phyloP scores from a whole-genome alignment of 2,797 vertebrate genomes.

The Brotogeris chrysoptera region DNA sequence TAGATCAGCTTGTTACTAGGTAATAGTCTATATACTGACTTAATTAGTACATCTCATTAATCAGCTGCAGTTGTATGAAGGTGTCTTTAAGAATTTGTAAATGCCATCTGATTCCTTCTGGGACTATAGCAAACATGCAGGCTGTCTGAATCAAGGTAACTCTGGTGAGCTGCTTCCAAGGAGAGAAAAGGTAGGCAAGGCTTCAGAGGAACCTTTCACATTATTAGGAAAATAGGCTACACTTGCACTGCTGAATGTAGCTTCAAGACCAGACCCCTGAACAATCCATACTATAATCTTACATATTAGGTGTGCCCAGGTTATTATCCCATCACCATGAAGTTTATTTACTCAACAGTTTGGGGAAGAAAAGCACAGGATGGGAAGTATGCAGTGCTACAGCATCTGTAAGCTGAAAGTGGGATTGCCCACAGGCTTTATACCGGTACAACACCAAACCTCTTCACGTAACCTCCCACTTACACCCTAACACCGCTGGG shows the following conservation, averaged over 20 bases:
- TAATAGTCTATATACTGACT: not conserved
- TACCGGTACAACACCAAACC: not conserved
- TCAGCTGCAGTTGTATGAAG: not conserved
- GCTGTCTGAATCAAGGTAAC: not conserved
- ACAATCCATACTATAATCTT: not conserved
- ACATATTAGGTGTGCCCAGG: not conserved
- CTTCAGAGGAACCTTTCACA: not conserved
- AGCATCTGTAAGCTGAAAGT: not conserved
- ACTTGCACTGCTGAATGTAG: not conserved
- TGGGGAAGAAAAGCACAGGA: not conserved
- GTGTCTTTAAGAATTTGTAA: not conserved
- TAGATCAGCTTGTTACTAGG: not conserved
- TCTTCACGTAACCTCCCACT: not conserved
- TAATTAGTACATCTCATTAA: not conserved
- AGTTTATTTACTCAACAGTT: not conserved
- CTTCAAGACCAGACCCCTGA: not conserved
- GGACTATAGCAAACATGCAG: not conserved
- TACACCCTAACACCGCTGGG: rapidly evolving
- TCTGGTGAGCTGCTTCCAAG: not conserved
- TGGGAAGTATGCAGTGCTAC: rapidly evolving
- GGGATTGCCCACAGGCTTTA: not conserved
- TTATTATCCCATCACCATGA: not conserved
- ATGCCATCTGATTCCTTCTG: not conserved
- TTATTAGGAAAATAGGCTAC: not conserved
- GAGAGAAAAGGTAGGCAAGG: not conserved